phyloP scores from a whole-genome alignment of 2,797 vertebrate genomes.

The Pseudomugil gertrudae region DNA sequence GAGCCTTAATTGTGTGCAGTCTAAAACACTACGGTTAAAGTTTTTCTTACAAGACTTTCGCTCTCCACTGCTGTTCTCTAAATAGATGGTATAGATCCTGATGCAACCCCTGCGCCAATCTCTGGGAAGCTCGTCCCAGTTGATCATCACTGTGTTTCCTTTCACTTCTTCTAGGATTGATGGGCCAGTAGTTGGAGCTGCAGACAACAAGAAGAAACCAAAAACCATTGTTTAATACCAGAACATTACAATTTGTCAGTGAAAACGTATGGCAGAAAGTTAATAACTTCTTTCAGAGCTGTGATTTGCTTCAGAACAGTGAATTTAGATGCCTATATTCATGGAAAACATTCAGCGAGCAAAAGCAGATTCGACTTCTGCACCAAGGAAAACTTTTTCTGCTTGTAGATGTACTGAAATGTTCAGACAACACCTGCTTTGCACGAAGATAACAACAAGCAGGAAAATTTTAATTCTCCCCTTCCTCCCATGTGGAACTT shows the following conservation, averaged over 20 bases:
- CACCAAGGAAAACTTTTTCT: no score
- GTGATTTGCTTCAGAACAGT: no score
- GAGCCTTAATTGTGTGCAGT: background rate
- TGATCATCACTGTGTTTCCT: constrained; percentile 69
- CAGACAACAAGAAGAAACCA: constrained; percentile 28
- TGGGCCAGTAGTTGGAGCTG: constrained; percentile 82
- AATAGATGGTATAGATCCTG: constrained; percentile 81
- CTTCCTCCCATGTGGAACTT: no score
- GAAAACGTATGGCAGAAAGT: background rate
- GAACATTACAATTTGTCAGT: no score
- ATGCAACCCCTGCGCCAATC: constrained; percentile 85
- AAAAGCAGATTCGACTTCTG: no score
- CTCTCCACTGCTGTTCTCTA: constrained; percentile 14
- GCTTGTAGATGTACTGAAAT: no score
- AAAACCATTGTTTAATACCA: background rate
- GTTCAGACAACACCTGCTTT: no score
- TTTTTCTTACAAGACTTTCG: constrained; percentile 21
- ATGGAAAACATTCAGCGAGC: no score
- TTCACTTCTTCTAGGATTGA: constrained; percentile 32
- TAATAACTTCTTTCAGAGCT: background rate
- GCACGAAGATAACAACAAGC: no score
- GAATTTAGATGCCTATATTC: no score
- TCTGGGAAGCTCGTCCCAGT: constrained; percentile 79
- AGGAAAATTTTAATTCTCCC: no score
- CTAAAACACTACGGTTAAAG: background rate